phyloP scores from a whole-genome alignment of 2,797 vertebrate genomes.

The Betta splendens region DNA sequence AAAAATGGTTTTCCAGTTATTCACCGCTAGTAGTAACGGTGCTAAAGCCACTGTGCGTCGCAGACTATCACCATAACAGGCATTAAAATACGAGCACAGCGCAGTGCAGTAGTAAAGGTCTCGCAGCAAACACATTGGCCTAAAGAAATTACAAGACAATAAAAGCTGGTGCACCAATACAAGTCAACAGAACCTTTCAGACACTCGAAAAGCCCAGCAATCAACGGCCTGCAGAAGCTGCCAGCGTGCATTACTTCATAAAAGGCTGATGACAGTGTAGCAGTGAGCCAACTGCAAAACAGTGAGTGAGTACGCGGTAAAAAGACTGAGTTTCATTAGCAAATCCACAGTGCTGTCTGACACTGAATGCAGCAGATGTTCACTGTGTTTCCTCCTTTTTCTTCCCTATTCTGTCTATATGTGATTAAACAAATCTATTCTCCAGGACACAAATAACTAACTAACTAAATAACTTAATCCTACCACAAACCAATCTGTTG shows the following conservation, averaged over 20 bases:
- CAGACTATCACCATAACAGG: neutral
- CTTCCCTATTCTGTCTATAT: constrained; percentile 10
- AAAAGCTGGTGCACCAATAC: neutral
- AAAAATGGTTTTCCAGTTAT: neutral
- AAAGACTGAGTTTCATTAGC: constrained; percentile 5
- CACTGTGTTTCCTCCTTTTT: constrained; percentile 26
- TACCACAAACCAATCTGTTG: neutral
- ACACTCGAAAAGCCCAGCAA: too few relatives aligned
- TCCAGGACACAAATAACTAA: neutral
- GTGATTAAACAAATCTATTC: neutral
- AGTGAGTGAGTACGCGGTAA: constrained; percentile 22
- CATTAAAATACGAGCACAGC: neutral
- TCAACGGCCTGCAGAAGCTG: constrained; percentile 42
- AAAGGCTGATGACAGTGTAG: constrained; percentile 7
- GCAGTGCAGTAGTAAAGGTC: too few relatives aligned
- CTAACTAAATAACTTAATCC: too few relatives aligned
- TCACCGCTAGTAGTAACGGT: neutral
- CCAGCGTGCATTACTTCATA: constrained; percentile 26
- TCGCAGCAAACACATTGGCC: neutral
- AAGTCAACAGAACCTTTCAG: neutral
- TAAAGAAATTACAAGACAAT: neutral
- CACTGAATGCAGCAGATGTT: neutral
- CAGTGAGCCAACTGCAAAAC: constrained; percentile 15
- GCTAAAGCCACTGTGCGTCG: neutral
- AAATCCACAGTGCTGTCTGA: neutral